Evolutionary conservation across 1,140 invertebrate genomes (phyloP).

Genomic region (Drosophila pallidifrons): DNA sequence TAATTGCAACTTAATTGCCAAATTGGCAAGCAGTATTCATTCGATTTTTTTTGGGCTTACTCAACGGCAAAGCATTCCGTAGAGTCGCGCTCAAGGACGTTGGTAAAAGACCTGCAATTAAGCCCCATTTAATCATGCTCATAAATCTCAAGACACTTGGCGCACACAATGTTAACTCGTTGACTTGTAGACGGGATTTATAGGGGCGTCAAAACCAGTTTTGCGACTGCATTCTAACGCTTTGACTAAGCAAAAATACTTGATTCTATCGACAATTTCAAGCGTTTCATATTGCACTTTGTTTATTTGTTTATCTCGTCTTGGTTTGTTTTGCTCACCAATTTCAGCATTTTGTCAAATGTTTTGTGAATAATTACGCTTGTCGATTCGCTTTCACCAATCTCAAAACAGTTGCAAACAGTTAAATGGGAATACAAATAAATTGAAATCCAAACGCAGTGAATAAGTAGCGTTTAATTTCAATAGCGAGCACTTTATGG

Average conservation of each 20-base stretch:
- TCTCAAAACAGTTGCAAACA: conserved; percentile 44
- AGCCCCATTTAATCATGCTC: conserved; percentile 52
- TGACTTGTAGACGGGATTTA: not conserved
- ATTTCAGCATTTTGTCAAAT: conserved; percentile 53
- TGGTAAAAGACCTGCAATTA: conserved; percentile 50
- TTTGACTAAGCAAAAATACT: conserved; percentile 38
- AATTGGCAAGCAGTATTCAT: conserved; percentile 12
- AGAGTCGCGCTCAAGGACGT: conserved; percentile 40
- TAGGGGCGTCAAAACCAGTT: conserved; percentile 45
- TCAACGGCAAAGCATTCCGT: conserved; percentile 24
- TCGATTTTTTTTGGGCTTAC: conserved; percentile 6
- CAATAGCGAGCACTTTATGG: conserved; percentile 22
- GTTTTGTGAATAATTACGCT: conserved; percentile 21
- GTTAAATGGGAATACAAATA: not conserved
- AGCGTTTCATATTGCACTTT: conserved; percentile 15
- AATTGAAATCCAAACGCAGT: conserved; percentile 34
- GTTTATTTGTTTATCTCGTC: not conserved
- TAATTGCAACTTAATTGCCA: conserved; percentile 9
- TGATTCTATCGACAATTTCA: conserved; percentile 23
- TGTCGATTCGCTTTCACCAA: conserved; percentile 75
- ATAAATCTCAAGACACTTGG: conserved; percentile 43
- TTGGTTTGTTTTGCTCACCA: conserved; percentile 63
- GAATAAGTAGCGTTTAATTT: conserved; percentile 4
- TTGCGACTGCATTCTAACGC: conserved; percentile 33
- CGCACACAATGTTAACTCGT: conserved; percentile 30